These are phyloP conservation scores for Trimorus sp. DNA, from an alignment of 2,888 invertebrate species.

Conservation along the genomic window DNA sequence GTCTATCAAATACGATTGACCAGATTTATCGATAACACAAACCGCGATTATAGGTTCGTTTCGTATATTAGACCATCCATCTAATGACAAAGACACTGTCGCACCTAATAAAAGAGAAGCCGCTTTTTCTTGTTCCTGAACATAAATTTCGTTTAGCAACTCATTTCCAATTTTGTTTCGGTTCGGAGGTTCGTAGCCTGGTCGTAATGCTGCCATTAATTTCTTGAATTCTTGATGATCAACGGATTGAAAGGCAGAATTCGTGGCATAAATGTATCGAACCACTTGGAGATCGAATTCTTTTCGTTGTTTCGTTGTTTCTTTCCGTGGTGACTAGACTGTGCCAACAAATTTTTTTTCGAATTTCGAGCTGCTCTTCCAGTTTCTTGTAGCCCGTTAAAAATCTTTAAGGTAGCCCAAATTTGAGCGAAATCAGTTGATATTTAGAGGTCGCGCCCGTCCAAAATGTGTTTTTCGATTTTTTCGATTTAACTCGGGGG, in stretches of 20 bases:
- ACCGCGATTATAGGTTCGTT: conserved; percentile 24
- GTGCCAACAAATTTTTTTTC: too few relatives aligned
- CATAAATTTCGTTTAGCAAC: conserved; percentile 5
- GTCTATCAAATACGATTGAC: conserved; percentile 26
- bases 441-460: too few relatives aligned
- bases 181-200: conserved; percentile 24
- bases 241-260: conserved; percentile 23
- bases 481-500: too few relatives aligned
- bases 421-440: too few relatives aligned
- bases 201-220: conserved; percentile 16
- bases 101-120: background rate
- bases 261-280: conserved; percentile 28
- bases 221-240: conserved; percentile 33
- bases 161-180: conserved; percentile 28
- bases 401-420: too few relatives aligned
- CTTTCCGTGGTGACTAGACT: background rate
- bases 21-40: conserved; percentile 25
- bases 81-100: conserved; percentile 19
- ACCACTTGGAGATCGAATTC: background rate
- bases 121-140: background rate
- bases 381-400: too few relatives aligned
- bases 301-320: background rate
- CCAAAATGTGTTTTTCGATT: too few relatives aligned
- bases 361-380: too few relatives aligned
- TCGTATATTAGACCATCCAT: conserved; percentile 38